phyloP scores from a whole-genome alignment of 2,888 invertebrate species.

The Xestia ashworthii region DNA sequence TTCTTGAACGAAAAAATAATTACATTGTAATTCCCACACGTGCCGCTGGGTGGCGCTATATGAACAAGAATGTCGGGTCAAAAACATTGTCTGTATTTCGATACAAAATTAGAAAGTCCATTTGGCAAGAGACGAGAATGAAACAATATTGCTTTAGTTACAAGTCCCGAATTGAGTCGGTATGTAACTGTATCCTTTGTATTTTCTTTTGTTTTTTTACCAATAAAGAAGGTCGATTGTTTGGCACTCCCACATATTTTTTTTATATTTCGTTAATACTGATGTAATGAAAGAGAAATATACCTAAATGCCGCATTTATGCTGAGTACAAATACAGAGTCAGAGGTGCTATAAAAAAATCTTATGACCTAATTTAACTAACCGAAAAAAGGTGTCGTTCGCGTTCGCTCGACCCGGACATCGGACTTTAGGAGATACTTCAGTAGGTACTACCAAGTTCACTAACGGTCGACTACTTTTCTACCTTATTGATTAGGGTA shows the following conservation, averaged over 20 bases:
- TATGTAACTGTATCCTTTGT: not conserved
- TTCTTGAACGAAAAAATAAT: conserved; percentile 12
- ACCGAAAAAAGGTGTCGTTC: not conserved
- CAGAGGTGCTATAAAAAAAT: not conserved
- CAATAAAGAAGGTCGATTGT: not conserved
- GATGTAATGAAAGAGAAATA: too few species aligned
- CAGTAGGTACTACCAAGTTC: too few species aligned
- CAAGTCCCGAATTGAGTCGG: not conserved
- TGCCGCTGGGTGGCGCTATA: not conserved
- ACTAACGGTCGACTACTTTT: too few species aligned
- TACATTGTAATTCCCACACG: not conserved
- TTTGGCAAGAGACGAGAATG: not conserved
- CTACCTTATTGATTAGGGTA: too few species aligned
- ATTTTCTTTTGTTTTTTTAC: not conserved
- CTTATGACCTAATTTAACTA: not conserved
- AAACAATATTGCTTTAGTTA: not conserved
- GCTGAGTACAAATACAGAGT: not conserved
- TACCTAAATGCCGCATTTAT: too few species aligned
- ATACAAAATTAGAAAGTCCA: not conserved
- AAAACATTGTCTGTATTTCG: conserved; percentile 3
- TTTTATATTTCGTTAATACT: not conserved
- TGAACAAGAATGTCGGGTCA: not conserved
- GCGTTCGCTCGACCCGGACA: too few species aligned
- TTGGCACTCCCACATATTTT: not conserved
- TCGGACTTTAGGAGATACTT: too few species aligned